Base-by-base conservation (phyloP, 2,888 invertebrate genomes). In the Morinoia aosen region DNA sequence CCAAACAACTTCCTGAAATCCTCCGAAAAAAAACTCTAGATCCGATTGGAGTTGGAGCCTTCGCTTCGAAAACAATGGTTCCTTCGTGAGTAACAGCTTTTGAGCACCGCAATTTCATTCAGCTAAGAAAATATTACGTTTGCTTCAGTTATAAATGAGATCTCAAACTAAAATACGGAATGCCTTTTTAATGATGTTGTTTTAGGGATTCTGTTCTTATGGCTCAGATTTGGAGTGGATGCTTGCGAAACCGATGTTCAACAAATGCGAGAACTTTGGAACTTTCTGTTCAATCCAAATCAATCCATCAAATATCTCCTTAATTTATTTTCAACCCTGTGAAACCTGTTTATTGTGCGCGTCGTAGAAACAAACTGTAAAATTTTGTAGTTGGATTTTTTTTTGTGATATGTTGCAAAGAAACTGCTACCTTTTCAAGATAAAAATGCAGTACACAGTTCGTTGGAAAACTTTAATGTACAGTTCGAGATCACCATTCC, bases 1-100 rank as follows among this genome's bases (percentile, higher is more conserved):
- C 76, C 25, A 76, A 76, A 76, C 76, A 76, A 76, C 76, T 76
- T 76, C 76, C 76, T 76, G 25, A 76, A 76, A 76, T 76, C 76
- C 76, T 33, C 33, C 25, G 25, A 76, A 76, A 76, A 76, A 76
- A 14, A 25, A 33, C 19, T 25, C 76, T 76, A 76, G 33, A 76
- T 76, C 76, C 76, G 76, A 2, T 0, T 1, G 7, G 76, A 76
- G 76, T 76, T 10, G 76, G 7, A 33, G 76, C 76, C 76, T 76
- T 33, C 25, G 8, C 25, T 33, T 7, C 25, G 76, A 76, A 76
- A 76, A 76, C 76, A 76, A 76, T 76, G 76, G 25, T 7, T 8
- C 33, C 33, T 76, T 8, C 8, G 76, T 16, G 33, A 76, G 76
- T 33, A 76, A 76, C 76, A 16, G 33, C 61, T 76, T 76, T 33